phyloP scores from a whole-genome alignment of 2,113 vertebrate species.

The Rhea americana region DNA sequence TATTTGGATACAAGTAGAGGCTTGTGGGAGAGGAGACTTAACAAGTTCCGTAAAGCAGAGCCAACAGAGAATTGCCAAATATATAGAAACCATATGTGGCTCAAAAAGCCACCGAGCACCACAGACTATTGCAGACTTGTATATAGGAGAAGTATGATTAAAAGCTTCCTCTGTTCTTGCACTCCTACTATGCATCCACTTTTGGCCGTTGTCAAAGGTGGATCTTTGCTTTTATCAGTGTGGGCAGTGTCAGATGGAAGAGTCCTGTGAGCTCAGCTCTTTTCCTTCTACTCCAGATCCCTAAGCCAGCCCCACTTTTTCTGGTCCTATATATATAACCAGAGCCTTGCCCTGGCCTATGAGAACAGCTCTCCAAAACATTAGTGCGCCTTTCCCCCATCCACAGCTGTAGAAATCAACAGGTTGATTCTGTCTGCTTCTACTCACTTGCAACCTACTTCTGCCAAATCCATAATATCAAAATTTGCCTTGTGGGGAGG shows the following conservation, averaged over 20 bases:
- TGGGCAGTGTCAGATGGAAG: background rate
- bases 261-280: background rate
- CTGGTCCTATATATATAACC: background rate
- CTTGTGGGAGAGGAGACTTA: background rate
- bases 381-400: background rate
- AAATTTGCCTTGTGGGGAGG: background rate
- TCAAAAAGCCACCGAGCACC: background rate
- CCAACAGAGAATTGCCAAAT: background rate
- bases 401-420: background rate
- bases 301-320: background rate
- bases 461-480: background rate
- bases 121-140: background rate
- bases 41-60: background rate
- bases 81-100: background rate
- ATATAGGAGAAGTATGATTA: background rate
- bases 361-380: background rate
- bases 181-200: background rate
- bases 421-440: rapidly evolving
- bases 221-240: background rate
- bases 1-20: background rate
- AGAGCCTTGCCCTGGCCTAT: background rate
- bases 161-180: background rate
- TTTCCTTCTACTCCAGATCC: background rate
- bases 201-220: background rate
- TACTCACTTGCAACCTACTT: background rate